phyloP scores from a whole-genome alignment of 2,888 invertebrate species.

The Tenthredo distinguenda region DNA sequence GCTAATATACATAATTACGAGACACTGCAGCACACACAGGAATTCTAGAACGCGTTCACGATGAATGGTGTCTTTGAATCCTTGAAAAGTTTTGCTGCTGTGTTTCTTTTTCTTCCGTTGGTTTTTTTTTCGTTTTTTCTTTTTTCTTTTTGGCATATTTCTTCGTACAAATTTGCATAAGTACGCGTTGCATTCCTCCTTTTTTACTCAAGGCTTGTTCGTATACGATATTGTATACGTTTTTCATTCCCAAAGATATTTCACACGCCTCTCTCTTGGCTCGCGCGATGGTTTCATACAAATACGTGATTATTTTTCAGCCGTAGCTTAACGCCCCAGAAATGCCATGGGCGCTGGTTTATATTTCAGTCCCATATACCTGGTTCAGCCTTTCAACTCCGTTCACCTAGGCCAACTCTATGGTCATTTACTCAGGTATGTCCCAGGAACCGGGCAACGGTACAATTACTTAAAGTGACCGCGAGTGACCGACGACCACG shows the following conservation, averaged over 20 bases:
- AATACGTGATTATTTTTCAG: background rate
- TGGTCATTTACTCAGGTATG: slow-evolving; percentile 49
- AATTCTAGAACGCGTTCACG: background rate
- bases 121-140: background rate
- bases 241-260: background rate
- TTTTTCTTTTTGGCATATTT: background rate
- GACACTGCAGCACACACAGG: background rate
- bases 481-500: slow-evolving; percentile 63
- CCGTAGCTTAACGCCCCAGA: background rate
- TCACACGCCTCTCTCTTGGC: slow-evolving; percentile 3
- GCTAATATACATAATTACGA: slow-evolving; percentile 41
- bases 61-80: slow-evolving; percentile 41
- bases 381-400: slow-evolving; percentile 15
- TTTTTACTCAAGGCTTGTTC: background rate
- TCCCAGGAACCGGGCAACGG: slow-evolving; percentile 48
- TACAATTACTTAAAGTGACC: slow-evolving; percentile 51
- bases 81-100: slow-evolving; percentile 34
- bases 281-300: background rate
- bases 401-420: slow-evolving; percentile 49
- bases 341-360: slow-evolving; percentile 27
- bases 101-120: background rate
- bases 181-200: background rate
- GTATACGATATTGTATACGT: background rate
- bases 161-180: background rate
- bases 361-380: slow-evolving; percentile 14